These are phyloP conservation scores for Stenchaetothrips biformis DNA, from an alignment of 2,888 invertebrate genomes.

Conservation along the genomic window DNA sequence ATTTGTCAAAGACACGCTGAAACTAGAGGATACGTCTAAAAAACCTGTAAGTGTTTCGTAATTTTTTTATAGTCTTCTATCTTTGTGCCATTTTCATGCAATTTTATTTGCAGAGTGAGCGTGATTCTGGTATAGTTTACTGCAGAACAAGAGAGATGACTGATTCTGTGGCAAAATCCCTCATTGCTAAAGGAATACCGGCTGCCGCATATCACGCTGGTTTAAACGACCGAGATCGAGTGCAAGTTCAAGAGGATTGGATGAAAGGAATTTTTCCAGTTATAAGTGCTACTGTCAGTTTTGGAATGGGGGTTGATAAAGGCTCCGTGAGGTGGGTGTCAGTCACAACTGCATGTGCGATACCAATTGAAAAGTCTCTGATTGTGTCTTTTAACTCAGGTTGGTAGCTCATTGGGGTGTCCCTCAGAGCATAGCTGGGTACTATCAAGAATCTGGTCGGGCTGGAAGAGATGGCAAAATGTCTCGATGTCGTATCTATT, in stretches of 20 bases:
- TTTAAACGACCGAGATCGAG: conserved; percentile 66
- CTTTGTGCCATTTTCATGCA: not conserved
- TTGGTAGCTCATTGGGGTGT: conserved; percentile 96
- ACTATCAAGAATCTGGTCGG: conserved; percentile 93
- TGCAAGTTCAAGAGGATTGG: conserved; percentile 85
- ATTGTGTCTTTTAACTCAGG: conserved; percentile 49
- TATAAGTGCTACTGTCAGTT: conserved; percentile 95
- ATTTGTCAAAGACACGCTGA: conserved; percentile 66
- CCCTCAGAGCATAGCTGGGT: conserved; percentile 90
- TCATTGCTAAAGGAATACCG: conserved; percentile 67
- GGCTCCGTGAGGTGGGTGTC: conserved; percentile 68
- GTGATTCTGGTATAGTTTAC: conserved; percentile 84
- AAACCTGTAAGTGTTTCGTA: conserved; percentile 48
- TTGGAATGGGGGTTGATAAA: conserved; percentile 99
- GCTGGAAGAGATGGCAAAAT: conserved; percentile 92
- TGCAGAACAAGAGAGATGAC: conserved; percentile 91
- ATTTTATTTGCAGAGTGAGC: conserved; percentile 43
- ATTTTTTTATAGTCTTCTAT: conserved; percentile 29
- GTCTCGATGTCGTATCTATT: conserved; percentile 89
- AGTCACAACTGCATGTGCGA: conserved; percentile 26
- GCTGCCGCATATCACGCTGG: conserved; percentile 88
- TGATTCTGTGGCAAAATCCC: conserved; percentile 70
- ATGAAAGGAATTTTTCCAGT: conserved; percentile 81
- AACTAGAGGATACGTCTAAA: conserved; percentile 50
- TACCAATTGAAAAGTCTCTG: not conserved